Conservation (phyloP, 2,888 invertebrate species). For the Pantelozetes paolii region DNA sequence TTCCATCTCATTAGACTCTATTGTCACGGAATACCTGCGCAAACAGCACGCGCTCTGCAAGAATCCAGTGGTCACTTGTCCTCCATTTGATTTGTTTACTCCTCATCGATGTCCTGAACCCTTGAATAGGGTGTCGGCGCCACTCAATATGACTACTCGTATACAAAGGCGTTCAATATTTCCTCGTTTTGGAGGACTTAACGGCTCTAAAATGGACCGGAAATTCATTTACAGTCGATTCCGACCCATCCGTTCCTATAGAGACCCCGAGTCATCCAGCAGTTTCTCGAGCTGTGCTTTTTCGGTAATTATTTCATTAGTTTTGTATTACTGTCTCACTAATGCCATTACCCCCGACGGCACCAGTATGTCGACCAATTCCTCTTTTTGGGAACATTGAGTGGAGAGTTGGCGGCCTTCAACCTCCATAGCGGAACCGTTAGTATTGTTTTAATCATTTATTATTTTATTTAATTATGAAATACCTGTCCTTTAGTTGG, state of each 20-base stretch:
- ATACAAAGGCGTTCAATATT: conserved; percentile 58
- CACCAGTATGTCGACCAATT: conserved; percentile 56
- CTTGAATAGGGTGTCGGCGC: conserved; percentile 62
- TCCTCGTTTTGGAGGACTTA: conserved; percentile 56
- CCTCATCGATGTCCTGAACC: conserved; percentile 96
- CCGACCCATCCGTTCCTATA: conserved; percentile 68
- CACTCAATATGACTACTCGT: conserved; percentile 68
- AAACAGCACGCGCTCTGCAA: conserved; percentile 97
- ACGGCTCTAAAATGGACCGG: conserved; percentile 66
- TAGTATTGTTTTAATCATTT: conserved; percentile 38
- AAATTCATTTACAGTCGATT: conserved; percentile 77
- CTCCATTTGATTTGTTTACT: conserved; percentile 88
- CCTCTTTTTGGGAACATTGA: conserved; percentile 80
- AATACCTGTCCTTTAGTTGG: conserved; percentile 58
- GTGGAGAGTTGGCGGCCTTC: conserved; percentile 83
- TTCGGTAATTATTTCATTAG: conserved; percentile 53
- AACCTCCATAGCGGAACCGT: conserved; percentile 68
- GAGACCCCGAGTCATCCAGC: conserved; percentile 63
- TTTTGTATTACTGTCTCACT: conserved; percentile 15
- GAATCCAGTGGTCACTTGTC: conserved; percentile 95
- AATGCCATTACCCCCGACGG: too few species aligned
- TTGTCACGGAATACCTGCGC: conserved; percentile 91
- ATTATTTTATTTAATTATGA: too few species aligned
- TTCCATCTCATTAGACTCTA: conserved; percentile 73
- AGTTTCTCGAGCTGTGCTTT: conserved; percentile 72